These are phyloP conservation scores for Halocaridina rubra DNA, from an alignment of 2,888 invertebrate genomes.

Conservation along the genomic window DNA sequence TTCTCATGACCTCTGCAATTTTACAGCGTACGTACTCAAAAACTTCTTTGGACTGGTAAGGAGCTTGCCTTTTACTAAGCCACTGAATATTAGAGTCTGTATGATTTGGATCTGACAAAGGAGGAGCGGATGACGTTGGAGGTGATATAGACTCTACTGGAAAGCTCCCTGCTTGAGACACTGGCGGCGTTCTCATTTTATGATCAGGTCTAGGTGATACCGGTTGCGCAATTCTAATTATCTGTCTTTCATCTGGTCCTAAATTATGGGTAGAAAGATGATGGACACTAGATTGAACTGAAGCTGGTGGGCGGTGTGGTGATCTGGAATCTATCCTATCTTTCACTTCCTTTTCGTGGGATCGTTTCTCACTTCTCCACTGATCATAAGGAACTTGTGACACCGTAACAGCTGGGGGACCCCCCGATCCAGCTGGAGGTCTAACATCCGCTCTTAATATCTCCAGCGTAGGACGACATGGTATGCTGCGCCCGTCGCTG, in stretches of 20 bases:
- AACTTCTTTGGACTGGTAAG: slow-evolving; percentile 19
- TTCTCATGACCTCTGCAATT: slow-evolving; percentile 62
- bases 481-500: slow-evolving; percentile 38
- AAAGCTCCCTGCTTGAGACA: slow-evolving; percentile 33
- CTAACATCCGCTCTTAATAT: slow-evolving; percentile 50
- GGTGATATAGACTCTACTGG: slow-evolving; percentile 49
- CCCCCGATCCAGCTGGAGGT: slow-evolving; percentile 31
- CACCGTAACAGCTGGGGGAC: slow-evolving; percentile 45
- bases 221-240: slow-evolving; percentile 61
- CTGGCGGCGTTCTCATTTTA: slow-evolving; percentile 40
- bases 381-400: slow-evolving; percentile 35
- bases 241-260: slow-evolving; percentile 62
- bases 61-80: slow-evolving; percentile 2
- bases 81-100: slow-evolving; percentile 20
- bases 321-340: slow-evolving; percentile 49
- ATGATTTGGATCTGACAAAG: slow-evolving; percentile 39
- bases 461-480: slow-evolving; percentile 36
- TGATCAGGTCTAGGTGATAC: slow-evolving; percentile 51
- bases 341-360: slow-evolving; percentile 34
- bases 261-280: slow-evolving; percentile 44
- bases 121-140: slow-evolving; percentile 33
- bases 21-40: slow-evolving; percentile 59
- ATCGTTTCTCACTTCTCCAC: slow-evolving; percentile 35
- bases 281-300: slow-evolving; percentile 29
- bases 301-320: slow-evolving; percentile 45